phyloP scores from a whole-genome alignment of 2,113 vertebrate species.

The Halcyon senegalensis region DNA sequence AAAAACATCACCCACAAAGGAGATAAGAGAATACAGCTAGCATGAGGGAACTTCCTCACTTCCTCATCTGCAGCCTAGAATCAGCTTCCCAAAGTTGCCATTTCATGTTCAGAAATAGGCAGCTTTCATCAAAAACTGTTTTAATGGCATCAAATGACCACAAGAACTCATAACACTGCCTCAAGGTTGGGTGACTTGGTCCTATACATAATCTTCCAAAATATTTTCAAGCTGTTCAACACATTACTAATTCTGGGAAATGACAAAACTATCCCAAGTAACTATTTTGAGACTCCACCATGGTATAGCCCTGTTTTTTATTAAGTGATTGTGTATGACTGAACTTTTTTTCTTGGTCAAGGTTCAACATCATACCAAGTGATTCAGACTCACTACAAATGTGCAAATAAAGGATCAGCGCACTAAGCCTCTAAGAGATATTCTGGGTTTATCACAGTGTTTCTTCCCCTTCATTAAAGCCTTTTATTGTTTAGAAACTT shows the following conservation, averaged over 20 bases:
- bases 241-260: background rate
- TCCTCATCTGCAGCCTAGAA: background rate
- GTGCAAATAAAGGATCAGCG: background rate
- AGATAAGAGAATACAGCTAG: background rate
- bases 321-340: background rate
- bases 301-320: background rate
- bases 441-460: background rate
- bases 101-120: background rate
- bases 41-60: background rate
- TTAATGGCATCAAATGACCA: background rate
- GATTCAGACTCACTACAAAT: background rate
- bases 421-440: background rate
- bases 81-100: background rate
- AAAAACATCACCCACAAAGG: background rate
- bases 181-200: background rate
- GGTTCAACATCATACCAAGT: background rate
- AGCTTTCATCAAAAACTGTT: background rate
- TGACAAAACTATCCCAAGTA: background rate
- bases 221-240: background rate
- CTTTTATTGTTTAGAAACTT: background rate
- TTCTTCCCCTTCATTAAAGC: background rate
- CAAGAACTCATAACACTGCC: background rate
- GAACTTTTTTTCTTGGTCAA: background rate
- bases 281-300: background rate
- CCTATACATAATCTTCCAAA: background rate